phyloP scores from a whole-genome alignment of 2,113 vertebrate genomes.

The Bubalus kerabau region DNA sequence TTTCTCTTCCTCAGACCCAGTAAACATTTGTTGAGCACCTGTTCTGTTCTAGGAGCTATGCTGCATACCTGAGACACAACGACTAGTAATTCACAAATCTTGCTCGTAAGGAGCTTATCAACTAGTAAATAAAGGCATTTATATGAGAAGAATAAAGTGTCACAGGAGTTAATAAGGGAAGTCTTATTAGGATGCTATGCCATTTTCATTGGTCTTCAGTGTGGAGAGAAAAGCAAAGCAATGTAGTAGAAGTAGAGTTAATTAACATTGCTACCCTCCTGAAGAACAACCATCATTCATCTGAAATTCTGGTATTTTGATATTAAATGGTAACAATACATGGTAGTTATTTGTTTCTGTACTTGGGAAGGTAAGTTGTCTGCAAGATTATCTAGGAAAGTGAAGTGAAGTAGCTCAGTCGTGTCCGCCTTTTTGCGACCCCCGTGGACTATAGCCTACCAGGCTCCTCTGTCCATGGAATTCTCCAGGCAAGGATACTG shows the following conservation, averaged over 20 bases:
- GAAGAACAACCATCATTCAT: not conserved
- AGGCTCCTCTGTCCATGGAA: no score
- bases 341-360: conserved; percentile 30
- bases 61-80: not conserved
- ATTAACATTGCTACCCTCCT: not conserved
- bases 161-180: not conserved
- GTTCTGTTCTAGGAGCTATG: not conserved
- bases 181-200: not conserved
- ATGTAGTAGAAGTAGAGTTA: not conserved
- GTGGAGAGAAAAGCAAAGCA: not conserved
- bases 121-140: not conserved
- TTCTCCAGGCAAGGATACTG: no score
- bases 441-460: no score
- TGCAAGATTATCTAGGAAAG: not conserved
- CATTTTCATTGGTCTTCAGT: not conserved
- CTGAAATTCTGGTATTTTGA: not conserved
- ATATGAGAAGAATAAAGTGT: not conserved
- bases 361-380: not conserved
- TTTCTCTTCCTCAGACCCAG: not conserved
- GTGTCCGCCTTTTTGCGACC: accelerated
- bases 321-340: not conserved
- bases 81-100: not conserved
- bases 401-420: no score
- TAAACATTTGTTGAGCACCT: not conserved
- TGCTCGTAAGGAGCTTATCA: not conserved